Conservation (phyloP, 2,113 vertebrate species). For the Phaethornis superciliosus region DNA sequence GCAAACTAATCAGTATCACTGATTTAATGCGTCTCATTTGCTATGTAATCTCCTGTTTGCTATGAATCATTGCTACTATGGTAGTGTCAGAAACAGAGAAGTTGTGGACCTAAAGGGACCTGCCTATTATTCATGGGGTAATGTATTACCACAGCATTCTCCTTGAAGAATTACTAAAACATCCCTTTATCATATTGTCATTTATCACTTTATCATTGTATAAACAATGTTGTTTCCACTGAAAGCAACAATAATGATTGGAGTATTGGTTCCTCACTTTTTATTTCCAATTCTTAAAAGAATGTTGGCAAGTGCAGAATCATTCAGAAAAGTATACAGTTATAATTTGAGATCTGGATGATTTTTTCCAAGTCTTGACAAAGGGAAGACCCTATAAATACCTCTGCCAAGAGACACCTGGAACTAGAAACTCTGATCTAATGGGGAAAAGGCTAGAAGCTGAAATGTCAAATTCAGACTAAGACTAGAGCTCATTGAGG, state of each 20-base stretch:
- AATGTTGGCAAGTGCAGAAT: not conserved
- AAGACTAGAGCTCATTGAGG: not conserved
- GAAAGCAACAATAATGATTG: not conserved
- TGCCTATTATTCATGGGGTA: not conserved
- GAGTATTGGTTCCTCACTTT: not conserved
- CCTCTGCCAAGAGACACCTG: not conserved
- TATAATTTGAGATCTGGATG: not conserved
- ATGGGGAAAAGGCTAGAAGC: not conserved
- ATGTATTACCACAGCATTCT: not conserved
- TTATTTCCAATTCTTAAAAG: not conserved
- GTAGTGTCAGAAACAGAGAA: not conserved
- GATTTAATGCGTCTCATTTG: not conserved
- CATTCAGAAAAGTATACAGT: not conserved
- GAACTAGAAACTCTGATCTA: not conserved
- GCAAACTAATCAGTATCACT: not conserved
- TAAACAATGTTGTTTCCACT: not conserved
- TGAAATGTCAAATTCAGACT: not conserved
- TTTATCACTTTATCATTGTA: too few relatives aligned
- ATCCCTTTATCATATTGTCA: not conserved
- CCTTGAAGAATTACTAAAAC: not conserved
- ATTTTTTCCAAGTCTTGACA: not conserved
- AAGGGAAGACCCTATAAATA: not conserved
- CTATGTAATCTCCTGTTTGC: not conserved
- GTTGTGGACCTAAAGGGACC: not conserved
- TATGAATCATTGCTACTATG: not conserved